Base-by-base conservation (phyloP, 2,888 invertebrate species). In the Fissipunctia ypsillon region DNA sequence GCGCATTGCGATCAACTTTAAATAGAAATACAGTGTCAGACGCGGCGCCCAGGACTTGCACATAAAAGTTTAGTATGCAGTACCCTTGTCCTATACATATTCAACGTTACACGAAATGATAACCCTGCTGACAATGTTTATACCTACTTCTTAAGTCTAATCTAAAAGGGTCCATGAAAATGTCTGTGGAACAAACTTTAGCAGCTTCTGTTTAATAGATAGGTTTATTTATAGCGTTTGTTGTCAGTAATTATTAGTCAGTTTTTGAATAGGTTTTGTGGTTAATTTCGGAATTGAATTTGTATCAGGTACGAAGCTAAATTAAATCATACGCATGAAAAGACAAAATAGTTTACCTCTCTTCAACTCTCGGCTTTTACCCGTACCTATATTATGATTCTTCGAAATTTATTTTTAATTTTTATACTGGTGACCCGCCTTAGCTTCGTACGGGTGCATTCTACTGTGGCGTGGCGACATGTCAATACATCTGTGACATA, bases 31-130 rank as follows among this genome's bases (percentile, higher is more conserved):
- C 9, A 25, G n/a, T 57, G 41, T 35, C 9, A 22, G 25, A 35
- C 38, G 6, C 25, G 14, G 22, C 38, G 14, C 3, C 16, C 1
- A 31, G 2, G 25, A 22, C 12, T 31, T 25, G 45, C 0, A 4
- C 12, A 10, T 57, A 56, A 67, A 76, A 54, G 19, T 68, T 69
- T 69, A 56, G 41, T 48, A 43, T 41, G 19, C 43, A 45, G 31
- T 52, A 59, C 43, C 59, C 56, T 81, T 67, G 59, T 73, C n/a
- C 43, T 25, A 45, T 74, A 64, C 45, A 72, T 74, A 71, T 61
- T 81, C 61, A 71, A 69, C 38, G 68, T 14, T 41, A 72, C 50
- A 64, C 56, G 43, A 61, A 75, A 67, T 45, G 69, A 65, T 71
- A 73, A 83, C 54, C 38, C n/a, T 48, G 12, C 28, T 52, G 65